Conservation (phyloP, 2,888 invertebrate genomes). For the Hofmannophila pseudospretella region DNA sequence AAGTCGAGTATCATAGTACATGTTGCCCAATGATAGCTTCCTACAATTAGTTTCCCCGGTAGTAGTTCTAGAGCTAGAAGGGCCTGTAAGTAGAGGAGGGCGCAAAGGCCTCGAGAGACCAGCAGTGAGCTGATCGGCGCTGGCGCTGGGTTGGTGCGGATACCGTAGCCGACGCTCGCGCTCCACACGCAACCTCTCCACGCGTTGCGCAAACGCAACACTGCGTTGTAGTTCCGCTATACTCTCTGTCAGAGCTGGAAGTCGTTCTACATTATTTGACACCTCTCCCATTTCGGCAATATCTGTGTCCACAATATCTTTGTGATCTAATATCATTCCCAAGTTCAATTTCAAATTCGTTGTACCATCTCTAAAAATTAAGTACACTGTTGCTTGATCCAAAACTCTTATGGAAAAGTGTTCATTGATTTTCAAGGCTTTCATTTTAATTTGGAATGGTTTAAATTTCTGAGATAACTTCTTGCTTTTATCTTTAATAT, state of each 20-base stretch:
- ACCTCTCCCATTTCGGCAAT: slow-evolving; percentile 34
- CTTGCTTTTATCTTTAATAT: slow-evolving; percentile 62
- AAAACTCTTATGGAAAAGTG: slow-evolving; percentile 59
- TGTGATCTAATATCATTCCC: slow-evolving; percentile 72
- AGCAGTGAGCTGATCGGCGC: slow-evolving; percentile 42
- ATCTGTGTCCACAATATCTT: slow-evolving; percentile 66
- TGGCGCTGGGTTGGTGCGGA: slow-evolving; percentile 26
- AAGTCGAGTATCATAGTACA: slow-evolving; percentile 49
- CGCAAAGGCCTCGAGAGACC: slow-evolving; percentile 40
- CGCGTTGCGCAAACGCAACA: slow-evolving; percentile 44
- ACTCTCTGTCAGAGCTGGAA: slow-evolving; percentile 53
- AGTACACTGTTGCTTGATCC: slow-evolving; percentile 60
- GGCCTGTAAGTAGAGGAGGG: slow-evolving; percentile 22
- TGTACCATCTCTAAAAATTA: slow-evolving; percentile 57
- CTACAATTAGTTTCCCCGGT: slow-evolving; percentile 27
- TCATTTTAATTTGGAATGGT: slow-evolving; percentile 68
- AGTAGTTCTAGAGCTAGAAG: not conserved
- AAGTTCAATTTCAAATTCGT: slow-evolving; percentile 58
- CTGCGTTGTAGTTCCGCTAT: slow-evolving; percentile 49
- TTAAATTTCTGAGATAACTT: slow-evolving; percentile 56
- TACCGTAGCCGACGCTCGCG: slow-evolving; percentile 41
- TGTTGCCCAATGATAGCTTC: slow-evolving; percentile 30
- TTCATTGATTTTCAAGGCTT: slow-evolving; percentile 66
- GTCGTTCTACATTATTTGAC: slow-evolving; percentile 31
- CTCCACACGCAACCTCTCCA: slow-evolving; percentile 39